A percentile compares a stretch with the other conserved stretches of the same genome.
phyloP scores from a whole-genome alignment of 2,797 vertebrate genomes.

The Crenichthys baileyi region DNA sequence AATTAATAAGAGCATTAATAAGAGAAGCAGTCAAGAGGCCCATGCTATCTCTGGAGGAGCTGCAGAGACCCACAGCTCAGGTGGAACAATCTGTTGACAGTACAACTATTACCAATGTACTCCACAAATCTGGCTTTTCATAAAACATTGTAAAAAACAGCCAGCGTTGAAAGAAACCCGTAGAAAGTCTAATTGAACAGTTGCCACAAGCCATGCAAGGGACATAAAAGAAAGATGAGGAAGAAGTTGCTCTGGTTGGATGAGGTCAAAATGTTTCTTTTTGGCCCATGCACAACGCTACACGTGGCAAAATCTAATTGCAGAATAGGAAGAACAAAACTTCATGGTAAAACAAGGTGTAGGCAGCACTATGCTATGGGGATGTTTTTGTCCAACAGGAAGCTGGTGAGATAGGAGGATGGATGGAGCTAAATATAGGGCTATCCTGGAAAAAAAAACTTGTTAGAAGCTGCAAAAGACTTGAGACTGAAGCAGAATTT shows the following conservation, averaged over 20 bases:
- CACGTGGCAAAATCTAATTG: neutral
- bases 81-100: neutral
- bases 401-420: no score
- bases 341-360: neutral
- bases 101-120: no score
- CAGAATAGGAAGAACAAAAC: neutral
- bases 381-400: neutral
- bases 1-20: neutral
- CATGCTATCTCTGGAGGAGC: neutral
- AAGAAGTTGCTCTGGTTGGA: neutral
- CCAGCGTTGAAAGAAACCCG: neutral
- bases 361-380: neutral
- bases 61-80: neutral
- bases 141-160: neutral
- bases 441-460: no score
- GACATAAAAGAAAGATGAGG: neutral
- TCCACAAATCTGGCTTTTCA: no score
- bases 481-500: neutral
- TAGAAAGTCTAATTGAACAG: neutral
- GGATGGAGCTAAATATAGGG: no score
- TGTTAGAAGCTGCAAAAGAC: neutral
- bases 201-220: neutral
- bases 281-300: neutral
- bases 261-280: neutral
- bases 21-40: neutral